phyloP scores from a whole-genome alignment of 92 coral and sea anemone species.

The Pocillopora meandrina region DNA sequence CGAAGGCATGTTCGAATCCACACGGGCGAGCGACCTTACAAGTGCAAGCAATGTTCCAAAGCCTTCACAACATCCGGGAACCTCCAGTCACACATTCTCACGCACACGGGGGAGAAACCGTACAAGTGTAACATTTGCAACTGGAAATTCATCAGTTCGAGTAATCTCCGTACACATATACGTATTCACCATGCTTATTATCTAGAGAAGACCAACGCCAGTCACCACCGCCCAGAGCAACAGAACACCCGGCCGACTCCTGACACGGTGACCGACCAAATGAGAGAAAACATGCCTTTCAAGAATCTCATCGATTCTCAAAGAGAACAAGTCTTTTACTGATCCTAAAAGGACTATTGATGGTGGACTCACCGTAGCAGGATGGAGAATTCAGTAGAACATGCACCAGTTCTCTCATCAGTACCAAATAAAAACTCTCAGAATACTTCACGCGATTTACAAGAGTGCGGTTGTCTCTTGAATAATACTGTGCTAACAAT shows the following conservation, averaged over 20 bases:
- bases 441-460: not conserved
- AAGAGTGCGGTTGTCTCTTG: not conserved
- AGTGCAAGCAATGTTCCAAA: conserved; percentile 97
- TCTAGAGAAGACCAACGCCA: conserved; percentile 59
- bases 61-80: conserved; percentile 99
- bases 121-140: conserved; percentile 95
- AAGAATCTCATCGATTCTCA: conserved; percentile 70
- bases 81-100: conserved; percentile 93
- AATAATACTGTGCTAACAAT: not conserved
- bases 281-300: conserved; percentile 77
- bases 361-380: not conserved
- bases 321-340: conserved; percentile 76
- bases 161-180: conserved; percentile 95
- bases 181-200: conserved; percentile 94
- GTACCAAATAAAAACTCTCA: not conserved
- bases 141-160: conserved; percentile 99
- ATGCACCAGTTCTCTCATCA: not conserved
- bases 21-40: conserved; percentile 97
- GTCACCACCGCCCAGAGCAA: conserved; percentile 34
- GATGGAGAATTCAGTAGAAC: not conserved
- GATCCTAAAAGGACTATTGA: not conserved
- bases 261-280: conserved; percentile 53
- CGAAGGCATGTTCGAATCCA: conserved; percentile 97
- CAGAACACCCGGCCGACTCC: conserved; percentile 32
- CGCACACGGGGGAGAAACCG: conserved; percentile 98